Evolutionary conservation across 2,113 vertebrate species (phyloP), one percentile per base, ranked within the genome.

Genomic region (Mesoclemmys tuberculata): DNA sequence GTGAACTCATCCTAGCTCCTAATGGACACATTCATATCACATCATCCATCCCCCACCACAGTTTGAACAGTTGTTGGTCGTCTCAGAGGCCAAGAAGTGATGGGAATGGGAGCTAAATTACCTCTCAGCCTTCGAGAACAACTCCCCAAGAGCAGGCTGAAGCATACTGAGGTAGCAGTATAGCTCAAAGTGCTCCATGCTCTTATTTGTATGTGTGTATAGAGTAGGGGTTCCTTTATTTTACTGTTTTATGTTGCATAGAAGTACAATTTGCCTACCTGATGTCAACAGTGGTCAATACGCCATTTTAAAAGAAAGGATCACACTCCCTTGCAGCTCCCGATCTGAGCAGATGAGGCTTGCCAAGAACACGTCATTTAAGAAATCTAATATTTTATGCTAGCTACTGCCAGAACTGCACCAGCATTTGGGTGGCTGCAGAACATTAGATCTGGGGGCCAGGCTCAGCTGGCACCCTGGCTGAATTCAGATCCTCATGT

Each of bases 41-140:
- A 41, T 1, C 18, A 52, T 48, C 44, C 0, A 0, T 38, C 93
- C 82, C 68, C 51, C 61, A 81, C 90, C 96, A 85, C 81, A 97
- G 92, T 96, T 94, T 91, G 82, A 92, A 75, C 93, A 95, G 82
- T 29, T 58, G 56, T 58, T 58, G 26, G 26, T 58, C 56, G 26
- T 58, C 56, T 58, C 90, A 94, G 88, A 93, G 95, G 96, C 94
- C 96, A 96, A 91, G 84, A 94, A 95, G 97, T 96, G 95, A 93
- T 87, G 84, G 95, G 88, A 74, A 81, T 0, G 2, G 93, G 90
- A 95, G 90, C 92, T 96, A 96, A 96, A 97, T 94, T 91, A 96
- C 92, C 92, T 96, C 94, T 97, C 95, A 96, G 93, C 51, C 10
- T 1, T 55, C 4, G 88, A 90, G 55, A 44, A 44, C 96, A 97